phyloP scores from a whole-genome alignment of 2,888 invertebrate species.

The Agrotis puta region DNA sequence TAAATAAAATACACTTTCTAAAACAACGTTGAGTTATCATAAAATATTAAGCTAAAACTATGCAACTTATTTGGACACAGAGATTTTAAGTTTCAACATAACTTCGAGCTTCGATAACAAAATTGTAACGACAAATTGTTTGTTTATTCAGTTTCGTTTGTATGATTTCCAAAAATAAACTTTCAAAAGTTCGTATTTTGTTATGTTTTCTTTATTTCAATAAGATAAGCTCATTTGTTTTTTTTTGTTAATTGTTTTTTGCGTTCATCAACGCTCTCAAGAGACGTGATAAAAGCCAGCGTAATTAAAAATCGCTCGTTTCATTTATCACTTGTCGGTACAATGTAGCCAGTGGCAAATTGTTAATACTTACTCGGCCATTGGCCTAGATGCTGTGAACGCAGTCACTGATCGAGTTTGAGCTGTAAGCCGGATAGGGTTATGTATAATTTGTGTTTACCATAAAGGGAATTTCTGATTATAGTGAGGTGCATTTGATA shows the following conservation, averaged over 20 bases:
- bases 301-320: slow-evolving; percentile 37
- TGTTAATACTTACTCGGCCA: slow-evolving; percentile 21
- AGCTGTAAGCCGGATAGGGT: slow-evolving; percentile 26
- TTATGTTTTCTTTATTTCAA: background rate
- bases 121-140: slow-evolving; percentile 23
- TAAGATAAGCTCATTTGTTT: slow-evolving; percentile 19
- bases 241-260: slow-evolving; percentile 29
- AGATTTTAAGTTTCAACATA: slow-evolving; percentile 26
- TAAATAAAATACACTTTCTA: slow-evolving; percentile 4
- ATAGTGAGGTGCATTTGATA: slow-evolving; percentile 6
- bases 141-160: slow-evolving; percentile 12
- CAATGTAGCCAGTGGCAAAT: slow-evolving; percentile 20
- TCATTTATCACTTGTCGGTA: slow-evolving; percentile 42
- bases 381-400: slow-evolving; percentile 1
- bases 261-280: slow-evolving; percentile 15
- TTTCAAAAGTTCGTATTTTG: background rate
- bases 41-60: slow-evolving; percentile 14
- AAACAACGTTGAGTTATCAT: slow-evolving; percentile 9
- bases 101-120: slow-evolving; percentile 28
- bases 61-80: slow-evolving; percentile 27
- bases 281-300: slow-evolving; percentile 16
- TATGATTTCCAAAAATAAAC: slow-evolving; percentile 10
- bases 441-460: slow-evolving; percentile 35
- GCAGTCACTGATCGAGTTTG: slow-evolving; percentile 26
- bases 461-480: slow-evolving; percentile 28